phyloP scores from a whole-genome alignment of 2,888 invertebrate genomes.

The Agrochola litura region DNA sequence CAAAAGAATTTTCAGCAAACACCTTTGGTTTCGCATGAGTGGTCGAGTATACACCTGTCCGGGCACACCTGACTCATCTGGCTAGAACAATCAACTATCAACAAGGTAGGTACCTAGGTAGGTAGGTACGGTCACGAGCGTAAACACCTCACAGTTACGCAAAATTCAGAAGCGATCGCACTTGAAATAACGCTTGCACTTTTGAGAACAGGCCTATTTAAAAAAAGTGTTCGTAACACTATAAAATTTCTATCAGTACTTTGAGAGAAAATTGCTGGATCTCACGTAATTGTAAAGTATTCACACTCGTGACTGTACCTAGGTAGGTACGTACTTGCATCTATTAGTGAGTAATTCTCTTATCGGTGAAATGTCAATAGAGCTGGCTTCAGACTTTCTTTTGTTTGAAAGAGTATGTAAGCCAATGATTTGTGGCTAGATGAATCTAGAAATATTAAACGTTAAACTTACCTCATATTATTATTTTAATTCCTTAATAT shows the following conservation, averaged over 20 bases:
- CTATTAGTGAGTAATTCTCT: conserved; percentile 51
- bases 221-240: neutral
- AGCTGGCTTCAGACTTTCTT: conserved; percentile 24
- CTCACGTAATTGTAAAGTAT: neutral
- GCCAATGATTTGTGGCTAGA: neutral
- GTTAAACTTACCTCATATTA: neutral
- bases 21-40: conserved; percentile 23
- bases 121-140: neutral
- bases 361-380: conserved; percentile 56
- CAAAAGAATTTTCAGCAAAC: conserved; percentile 45
- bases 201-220: neutral
- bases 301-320: neutral
- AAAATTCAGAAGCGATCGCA: neutral
- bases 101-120: conserved; percentile 34
- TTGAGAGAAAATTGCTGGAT: neutral
- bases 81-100: conserved; percentile 58
- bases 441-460: neutral
- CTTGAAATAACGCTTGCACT: neutral
- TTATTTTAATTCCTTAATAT: neutral
- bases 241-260: neutral
- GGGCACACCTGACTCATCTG: conserved; percentile 51
- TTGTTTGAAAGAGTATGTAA: conserved; percentile 27
- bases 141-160: neutral
- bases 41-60: conserved; percentile 42
- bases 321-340: conserved; percentile 21